Conservation (phyloP, 2,113 vertebrate species). For the Catharus bicknelli region DNA sequence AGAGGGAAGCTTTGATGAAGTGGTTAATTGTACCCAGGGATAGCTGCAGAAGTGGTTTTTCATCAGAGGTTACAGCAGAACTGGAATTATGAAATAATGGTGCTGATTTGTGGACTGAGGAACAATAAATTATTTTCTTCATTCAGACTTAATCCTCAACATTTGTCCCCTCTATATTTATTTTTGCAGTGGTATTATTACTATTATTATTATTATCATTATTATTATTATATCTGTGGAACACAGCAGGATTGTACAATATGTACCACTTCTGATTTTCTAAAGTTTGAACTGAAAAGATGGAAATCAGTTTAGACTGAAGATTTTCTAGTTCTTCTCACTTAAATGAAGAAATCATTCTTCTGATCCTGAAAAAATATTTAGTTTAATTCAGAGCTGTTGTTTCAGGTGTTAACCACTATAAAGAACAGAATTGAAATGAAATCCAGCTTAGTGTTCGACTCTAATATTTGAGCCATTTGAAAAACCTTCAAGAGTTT, state of each 20-base stretch:
- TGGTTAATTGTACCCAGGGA: not conserved
- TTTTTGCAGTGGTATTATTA: not conserved
- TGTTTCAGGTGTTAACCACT: not conserved
- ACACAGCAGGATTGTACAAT: accelerated
- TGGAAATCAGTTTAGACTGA: not conserved
- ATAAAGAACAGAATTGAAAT: not conserved
- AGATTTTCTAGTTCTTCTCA: not conserved
- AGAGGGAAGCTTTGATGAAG: not conserved
- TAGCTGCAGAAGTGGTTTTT: not conserved
- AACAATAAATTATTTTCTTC: not conserved
- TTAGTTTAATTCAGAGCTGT: not conserved
- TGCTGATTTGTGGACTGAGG: not conserved
- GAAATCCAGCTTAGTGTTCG: not conserved
- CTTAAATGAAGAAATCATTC: slow-evolving; percentile 5
- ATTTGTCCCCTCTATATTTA: not conserved
- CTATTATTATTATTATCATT: not conserved
- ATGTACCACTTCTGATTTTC: not conserved
- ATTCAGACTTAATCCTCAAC: not conserved
- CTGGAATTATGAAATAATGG: not conserved
- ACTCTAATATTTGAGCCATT: not conserved
- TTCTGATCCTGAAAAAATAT: not conserved
- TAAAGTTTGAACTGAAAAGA: not conserved
- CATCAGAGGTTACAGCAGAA: not conserved
- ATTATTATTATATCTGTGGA: not conserved
- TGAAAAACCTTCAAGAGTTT: not conserved